Evolutionary conservation across 2,888 invertebrate species (phyloP).

Genomic region (Volucella inflata): DNA sequence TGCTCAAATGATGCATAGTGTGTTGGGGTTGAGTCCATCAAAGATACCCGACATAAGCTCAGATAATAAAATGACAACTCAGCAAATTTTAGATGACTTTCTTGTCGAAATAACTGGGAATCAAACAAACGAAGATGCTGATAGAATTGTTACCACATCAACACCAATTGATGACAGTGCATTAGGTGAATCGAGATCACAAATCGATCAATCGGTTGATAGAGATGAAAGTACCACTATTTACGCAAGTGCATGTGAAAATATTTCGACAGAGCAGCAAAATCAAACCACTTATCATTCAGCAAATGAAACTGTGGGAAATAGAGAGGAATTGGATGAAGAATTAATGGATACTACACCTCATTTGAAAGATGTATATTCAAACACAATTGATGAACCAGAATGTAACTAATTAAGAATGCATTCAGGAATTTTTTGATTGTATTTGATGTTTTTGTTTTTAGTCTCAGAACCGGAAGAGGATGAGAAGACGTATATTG

Average conservation of each 20-base stretch:
- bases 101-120: constrained; percentile 77
- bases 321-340: not conserved
- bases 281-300: constrained; percentile 75
- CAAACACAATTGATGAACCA: constrained; percentile 73
- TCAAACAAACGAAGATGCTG: constrained; percentile 8
- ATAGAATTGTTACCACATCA: constrained; percentile 74
- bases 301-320: constrained; percentile 37
- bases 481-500: constrained; percentile 82
- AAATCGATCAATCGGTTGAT: constrained; percentile 74
- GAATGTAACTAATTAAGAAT: constrained; percentile 64
- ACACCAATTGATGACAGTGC: constrained; percentile 77
- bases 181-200: constrained; percentile 53
- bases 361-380: constrained; percentile 78
- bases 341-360: constrained; percentile 77
- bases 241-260: constrained; percentile 77
- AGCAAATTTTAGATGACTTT: constrained; percentile 80
- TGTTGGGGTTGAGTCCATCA: constrained; percentile 84
- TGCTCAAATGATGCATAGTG: constrained; percentile 85
- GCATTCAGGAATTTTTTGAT: not conserved
- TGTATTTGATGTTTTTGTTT: not conserved
- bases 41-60: constrained; percentile 37
- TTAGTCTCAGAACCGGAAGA: constrained; percentile 83
- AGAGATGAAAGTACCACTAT: constrained; percentile 58
- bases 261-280: constrained; percentile 76
- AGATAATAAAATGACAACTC: constrained; percentile 75